phyloP scores from a whole-genome alignment of 1,140 invertebrate species.

The Drosophila tristis region DNA sequence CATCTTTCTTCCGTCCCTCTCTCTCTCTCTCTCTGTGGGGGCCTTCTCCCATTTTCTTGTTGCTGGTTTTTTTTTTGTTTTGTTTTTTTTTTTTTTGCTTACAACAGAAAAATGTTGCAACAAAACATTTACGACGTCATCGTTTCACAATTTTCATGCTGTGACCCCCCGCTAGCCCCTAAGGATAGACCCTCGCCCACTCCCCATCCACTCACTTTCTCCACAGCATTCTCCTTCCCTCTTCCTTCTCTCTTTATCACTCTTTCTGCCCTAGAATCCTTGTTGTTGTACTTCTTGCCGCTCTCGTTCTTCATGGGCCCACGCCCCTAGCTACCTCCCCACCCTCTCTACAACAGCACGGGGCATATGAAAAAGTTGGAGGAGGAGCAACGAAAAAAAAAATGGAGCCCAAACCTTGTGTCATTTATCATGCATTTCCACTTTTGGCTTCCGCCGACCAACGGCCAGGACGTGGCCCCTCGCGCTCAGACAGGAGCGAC shows the following conservation, averaged over 20 bases:
- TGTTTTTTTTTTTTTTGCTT: background rate
- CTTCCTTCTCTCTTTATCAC: background rate
- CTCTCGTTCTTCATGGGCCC: conserved; percentile 27
- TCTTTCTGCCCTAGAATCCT: conserved; percentile 20
- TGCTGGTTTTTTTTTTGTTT: background rate
- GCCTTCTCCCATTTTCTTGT: conserved; percentile 3
- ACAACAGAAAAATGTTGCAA: conserved; percentile 68
- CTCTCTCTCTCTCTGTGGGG: conserved; percentile 9
- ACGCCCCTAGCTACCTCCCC: background rate
- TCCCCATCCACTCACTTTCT: background rate
- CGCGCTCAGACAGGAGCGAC: conserved; percentile 55
- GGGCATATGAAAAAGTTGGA: conserved; percentile 17
- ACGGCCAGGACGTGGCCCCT: conserved; percentile 50
- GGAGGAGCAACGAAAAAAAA: conserved; percentile 19
- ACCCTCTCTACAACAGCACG: background rate
- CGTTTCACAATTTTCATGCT: conserved; percentile 77
- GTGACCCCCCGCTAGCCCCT: conserved; percentile 20
- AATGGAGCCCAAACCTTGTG: conserved; percentile 64
- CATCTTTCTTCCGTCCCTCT: conserved; percentile 36
- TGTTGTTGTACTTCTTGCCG: conserved; percentile 47
- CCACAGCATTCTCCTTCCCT: background rate
- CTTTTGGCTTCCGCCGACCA: conserved; percentile 78
- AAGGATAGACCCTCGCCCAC: too few relatives aligned
- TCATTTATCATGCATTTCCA: conserved; percentile 83
- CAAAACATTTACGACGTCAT: conserved; percentile 82